These are phyloP conservation scores for Theretra japonica DNA, from an alignment of 2,888 invertebrate species.

Conservation along the genomic window DNA sequence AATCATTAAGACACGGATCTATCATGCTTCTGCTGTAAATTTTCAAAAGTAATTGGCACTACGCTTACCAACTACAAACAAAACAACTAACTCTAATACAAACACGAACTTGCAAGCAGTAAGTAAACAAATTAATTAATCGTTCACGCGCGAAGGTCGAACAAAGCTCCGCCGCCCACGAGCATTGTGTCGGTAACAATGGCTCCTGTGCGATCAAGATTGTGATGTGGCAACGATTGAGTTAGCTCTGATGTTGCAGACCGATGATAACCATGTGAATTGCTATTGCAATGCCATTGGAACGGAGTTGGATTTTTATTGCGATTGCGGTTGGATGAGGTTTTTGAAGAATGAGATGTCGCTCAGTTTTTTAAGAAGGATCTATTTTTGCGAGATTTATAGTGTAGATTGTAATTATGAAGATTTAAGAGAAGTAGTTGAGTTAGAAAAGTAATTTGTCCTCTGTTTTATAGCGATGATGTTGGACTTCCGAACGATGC, in stretches of 20 bases:
- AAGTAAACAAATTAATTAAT: conserved; percentile 49
- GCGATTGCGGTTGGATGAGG: neutral
- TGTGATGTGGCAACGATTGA: conserved; percentile 16
- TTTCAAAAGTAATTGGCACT: neutral
- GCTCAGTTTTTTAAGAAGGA: too few relatives aligned
- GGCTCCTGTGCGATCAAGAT: conserved; percentile 31
- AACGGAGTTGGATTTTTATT: neutral
- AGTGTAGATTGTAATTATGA: too few relatives aligned
- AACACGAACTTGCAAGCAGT: conserved; percentile 32
- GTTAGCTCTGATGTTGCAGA: neutral
- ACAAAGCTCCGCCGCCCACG: conserved; percentile 33
- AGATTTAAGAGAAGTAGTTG: too few relatives aligned
- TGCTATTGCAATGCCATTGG: neutral
- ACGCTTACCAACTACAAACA: neutral
- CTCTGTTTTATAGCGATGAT: too few relatives aligned
- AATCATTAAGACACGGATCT: too few relatives aligned
- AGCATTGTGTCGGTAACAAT: conserved; percentile 32
- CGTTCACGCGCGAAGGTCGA: conserved; percentile 55
- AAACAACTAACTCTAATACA: too few relatives aligned
- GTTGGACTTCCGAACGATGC: too few relatives aligned
- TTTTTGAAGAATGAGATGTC: too few relatives aligned
- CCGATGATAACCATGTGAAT: neutral
- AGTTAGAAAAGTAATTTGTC: too few relatives aligned
- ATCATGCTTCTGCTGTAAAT: too few relatives aligned
- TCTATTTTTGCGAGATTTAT: too few relatives aligned